Evolutionary conservation across 2,888 invertebrate species (phyloP).

Genomic region (Stegana nigrithorax): DNA sequence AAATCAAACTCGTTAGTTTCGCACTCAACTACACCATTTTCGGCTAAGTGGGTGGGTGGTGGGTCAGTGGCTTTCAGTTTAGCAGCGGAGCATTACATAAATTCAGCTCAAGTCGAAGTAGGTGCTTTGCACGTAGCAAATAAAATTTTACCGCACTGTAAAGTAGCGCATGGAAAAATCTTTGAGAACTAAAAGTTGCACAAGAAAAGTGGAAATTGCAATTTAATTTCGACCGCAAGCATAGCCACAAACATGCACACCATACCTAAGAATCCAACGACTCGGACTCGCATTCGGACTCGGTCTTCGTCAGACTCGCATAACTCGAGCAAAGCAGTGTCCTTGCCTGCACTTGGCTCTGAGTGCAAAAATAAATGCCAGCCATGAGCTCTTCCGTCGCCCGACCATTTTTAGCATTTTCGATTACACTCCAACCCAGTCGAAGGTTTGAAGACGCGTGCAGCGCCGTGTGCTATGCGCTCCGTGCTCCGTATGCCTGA

Average conservation of each 20-base stretch:
- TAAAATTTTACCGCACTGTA: constrained; percentile 3
- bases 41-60: too few relatives aligned
- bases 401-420: too few relatives aligned
- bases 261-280: too few relatives aligned
- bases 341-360: constrained; percentile 6
- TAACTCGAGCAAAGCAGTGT: neutral
- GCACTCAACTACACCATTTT: too few relatives aligned
- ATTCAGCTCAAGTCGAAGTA: constrained; percentile 7
- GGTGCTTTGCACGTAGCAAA: constrained; percentile 46
- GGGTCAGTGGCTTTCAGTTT: too few relatives aligned
- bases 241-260: constrained; percentile 30
- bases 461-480: neutral
- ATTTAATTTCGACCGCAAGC: constrained; percentile 56
- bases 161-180: neutral
- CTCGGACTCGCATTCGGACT: too few relatives aligned
- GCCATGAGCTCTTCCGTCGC: neutral
- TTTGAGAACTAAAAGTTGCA: constrained; percentile 42
- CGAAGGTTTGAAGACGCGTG: neutral
- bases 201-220: constrained; percentile 52
- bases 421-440: too few relatives aligned
- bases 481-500: constrained; percentile 4
- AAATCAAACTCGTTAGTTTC: neutral
- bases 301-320: neutral
- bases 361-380: constrained; percentile 16
- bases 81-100: constrained; percentile 22